phyloP scores from a whole-genome alignment of 2,797 vertebrate species.

The Petrocephalus sullivani region DNA sequence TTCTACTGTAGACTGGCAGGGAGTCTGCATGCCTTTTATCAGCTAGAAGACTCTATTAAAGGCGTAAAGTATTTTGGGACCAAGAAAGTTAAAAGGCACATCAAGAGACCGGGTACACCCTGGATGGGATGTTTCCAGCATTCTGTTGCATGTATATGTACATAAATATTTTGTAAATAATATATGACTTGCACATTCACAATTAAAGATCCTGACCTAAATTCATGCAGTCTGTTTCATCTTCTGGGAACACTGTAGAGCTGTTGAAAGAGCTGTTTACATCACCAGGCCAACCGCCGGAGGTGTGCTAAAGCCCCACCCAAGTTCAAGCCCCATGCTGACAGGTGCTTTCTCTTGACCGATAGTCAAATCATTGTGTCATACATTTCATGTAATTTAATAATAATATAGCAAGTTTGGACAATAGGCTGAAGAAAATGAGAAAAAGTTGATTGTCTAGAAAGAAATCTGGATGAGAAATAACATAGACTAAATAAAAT shows the following conservation, averaged over 20 bases:
- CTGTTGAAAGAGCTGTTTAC: background rate
- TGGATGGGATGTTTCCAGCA: no score
- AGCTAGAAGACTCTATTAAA: no score
- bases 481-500: background rate
- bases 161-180: background rate
- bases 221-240: background rate
- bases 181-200: background rate
- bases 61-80: no score
- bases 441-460: background rate
- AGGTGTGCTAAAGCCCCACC: conserved; percentile 13
- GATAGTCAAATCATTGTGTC: background rate
- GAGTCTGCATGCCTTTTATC: no score
- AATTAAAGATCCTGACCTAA: background rate
- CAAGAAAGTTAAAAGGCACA: no score
- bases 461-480: background rate
- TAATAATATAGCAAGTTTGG: background rate
- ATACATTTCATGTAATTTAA: background rate
- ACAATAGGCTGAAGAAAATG: background rate
- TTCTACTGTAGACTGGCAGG: no score
- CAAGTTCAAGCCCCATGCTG: background rate
- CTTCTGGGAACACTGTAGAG: background rate
- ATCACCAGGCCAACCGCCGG: conserved; percentile 26
- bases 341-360: conserved; percentile 19
- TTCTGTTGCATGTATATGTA: background rate
- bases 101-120: no score